A percentile compares a stretch with the other conserved stretches of the same genome.
These are phyloP conservation scores for Temnothorax rugatulus DNA, from an alignment of 2,888 invertebrate species.

Conservation along the genomic window DNA sequence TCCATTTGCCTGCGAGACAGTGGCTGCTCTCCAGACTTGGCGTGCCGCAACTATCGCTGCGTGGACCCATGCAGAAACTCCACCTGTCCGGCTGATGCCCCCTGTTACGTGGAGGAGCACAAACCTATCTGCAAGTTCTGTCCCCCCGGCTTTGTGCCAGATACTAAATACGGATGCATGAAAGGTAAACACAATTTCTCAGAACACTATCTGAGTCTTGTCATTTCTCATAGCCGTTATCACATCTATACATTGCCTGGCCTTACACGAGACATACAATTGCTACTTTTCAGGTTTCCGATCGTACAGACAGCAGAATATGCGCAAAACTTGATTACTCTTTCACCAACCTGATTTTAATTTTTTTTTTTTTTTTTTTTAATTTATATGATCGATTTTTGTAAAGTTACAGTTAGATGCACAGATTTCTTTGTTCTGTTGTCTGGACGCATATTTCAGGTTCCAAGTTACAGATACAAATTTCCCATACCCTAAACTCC, in stretches of 20 bases:
- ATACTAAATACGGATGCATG: slow-evolving; percentile 97
- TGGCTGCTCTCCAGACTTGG: slow-evolving; percentile 94
- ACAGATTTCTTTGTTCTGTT: slow-evolving; percentile 56
- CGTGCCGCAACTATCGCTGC: slow-evolving; percentile 96
- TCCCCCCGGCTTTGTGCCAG: slow-evolving; percentile 96
- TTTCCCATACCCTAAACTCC: slow-evolving; percentile 63
- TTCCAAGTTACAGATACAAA: slow-evolving; percentile 72
- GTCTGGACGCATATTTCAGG: slow-evolving; percentile 73
- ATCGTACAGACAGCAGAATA: slow-evolving; percentile 64
- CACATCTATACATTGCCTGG: slow-evolving; percentile 57
- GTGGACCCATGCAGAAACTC: slow-evolving; percentile 95
- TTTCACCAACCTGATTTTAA: not conserved
- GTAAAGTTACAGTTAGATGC: not conserved
- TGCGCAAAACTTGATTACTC: not conserved
- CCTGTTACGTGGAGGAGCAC: slow-evolving; percentile 98
- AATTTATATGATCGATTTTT: not conserved
- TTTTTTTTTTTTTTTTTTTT: not conserved
- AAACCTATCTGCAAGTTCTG: slow-evolving; percentile 98
- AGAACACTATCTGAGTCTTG: slow-evolving; percentile 76
- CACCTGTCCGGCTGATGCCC: slow-evolving; percentile 94
- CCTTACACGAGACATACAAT: slow-evolving; percentile 72
- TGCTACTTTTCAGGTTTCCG: slow-evolving; percentile 74
- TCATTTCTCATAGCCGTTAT: slow-evolving; percentile 54
- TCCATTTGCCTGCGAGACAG: slow-evolving; percentile 96
- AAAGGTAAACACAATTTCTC: slow-evolving; percentile 93